These are phyloP conservation scores for Monochamus alternatus DNA, from an alignment of 2,888 invertebrate genomes.

Conservation along the genomic window DNA sequence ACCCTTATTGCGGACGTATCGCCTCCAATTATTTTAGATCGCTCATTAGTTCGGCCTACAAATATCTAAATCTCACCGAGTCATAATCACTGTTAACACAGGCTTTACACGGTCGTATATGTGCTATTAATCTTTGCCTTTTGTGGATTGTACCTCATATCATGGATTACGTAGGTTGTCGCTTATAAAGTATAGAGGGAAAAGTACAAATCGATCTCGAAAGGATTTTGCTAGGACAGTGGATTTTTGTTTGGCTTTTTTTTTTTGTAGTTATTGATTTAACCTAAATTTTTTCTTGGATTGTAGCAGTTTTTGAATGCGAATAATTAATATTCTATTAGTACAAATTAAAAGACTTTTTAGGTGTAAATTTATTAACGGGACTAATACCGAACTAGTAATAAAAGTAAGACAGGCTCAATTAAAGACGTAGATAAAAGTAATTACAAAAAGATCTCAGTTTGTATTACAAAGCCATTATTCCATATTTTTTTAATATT, in stretches of 20 bases:
- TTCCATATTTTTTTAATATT: neutral
- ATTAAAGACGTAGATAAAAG: constrained; percentile 6
- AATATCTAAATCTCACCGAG: constrained; percentile 42
- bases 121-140: constrained; percentile 22
- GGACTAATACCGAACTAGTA: neutral
- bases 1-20: constrained; percentile 69
- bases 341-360: constrained; percentile 24
- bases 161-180: neutral
- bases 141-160: constrained; percentile 2
- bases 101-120: constrained; percentile 36
- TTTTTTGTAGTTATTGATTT: neutral
- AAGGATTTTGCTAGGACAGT: neutral
- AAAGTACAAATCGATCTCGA: constrained; percentile 10
- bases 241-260: neutral
- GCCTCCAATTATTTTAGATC: constrained; percentile 63
- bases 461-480: constrained; percentile 4
- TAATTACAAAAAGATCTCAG: constrained; percentile 15
- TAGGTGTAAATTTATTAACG: constrained; percentile 9
- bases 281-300: neutral
- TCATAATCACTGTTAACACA: constrained; percentile 36
- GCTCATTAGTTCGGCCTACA: constrained; percentile 56
- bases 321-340: neutral
- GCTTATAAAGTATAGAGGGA: constrained; percentile 31
- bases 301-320: neutral
- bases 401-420: neutral